A percentile compares a stretch with the other conserved stretches of the same genome.
Evolutionary conservation across 1,140 invertebrate species (phyloP).

Genomic region (Elymnias hypermnestra): DNA sequence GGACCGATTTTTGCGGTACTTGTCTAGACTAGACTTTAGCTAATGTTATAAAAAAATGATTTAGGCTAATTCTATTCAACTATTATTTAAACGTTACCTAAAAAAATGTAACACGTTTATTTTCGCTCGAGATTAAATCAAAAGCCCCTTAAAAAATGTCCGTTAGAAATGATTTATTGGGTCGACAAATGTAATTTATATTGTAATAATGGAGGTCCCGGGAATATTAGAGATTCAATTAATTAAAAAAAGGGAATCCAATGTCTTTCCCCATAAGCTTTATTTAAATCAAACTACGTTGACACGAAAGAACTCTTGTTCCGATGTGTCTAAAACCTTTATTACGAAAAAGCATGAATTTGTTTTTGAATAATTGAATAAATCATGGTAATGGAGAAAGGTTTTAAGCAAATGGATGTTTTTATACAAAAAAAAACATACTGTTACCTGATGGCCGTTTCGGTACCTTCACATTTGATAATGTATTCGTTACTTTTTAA

Average conservation of each 20-base stretch:
- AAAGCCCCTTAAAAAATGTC: no score
- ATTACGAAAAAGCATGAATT: slow-evolving; percentile 45
- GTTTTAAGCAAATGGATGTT: slow-evolving; percentile 47
- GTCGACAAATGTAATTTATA: background rate
- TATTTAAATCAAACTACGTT: slow-evolving; percentile 20
- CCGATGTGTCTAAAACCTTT: no score
- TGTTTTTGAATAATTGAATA: slow-evolving; percentile 60
- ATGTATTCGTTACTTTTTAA: no score
- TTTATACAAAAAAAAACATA: slow-evolving; percentile 30
- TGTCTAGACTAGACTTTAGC: no score
- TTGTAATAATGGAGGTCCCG: background rate
- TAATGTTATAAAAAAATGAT: no score
- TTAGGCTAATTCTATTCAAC: no score
- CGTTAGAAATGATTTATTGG: background rate
- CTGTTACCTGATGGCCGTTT: no score
- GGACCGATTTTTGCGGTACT: no score
- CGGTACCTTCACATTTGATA: no score
- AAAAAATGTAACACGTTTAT: no score
- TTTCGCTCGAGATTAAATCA: no score
- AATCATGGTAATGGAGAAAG: slow-evolving; percentile 54
- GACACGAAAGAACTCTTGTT: slow-evolving; percentile 20
- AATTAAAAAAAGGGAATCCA: background rate
- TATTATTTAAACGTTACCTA: no score
- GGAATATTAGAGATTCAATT: background rate
- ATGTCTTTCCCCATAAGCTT: slow-evolving; percentile 7